phyloP scores from a whole-genome alignment of 2,113 vertebrate species.

The Ptychochromis oligacanthus region DNA sequence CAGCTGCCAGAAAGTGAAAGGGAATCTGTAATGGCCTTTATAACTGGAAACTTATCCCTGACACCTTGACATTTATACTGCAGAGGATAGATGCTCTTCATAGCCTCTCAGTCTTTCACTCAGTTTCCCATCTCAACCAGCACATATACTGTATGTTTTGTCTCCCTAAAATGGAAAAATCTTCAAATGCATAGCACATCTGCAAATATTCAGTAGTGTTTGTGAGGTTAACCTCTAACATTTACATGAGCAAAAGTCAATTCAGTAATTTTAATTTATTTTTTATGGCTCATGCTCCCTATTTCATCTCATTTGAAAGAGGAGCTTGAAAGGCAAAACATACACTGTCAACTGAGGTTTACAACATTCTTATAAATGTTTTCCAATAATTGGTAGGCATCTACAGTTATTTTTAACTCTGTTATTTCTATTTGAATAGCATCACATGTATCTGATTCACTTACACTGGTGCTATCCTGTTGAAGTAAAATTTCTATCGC shows the following conservation, averaged over 20 bases:
- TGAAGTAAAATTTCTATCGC: background rate
- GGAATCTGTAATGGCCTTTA: constrained; percentile 49
- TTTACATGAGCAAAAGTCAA: constrained; percentile 36
- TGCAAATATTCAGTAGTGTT: constrained; percentile 34
- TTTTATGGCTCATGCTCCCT: constrained; percentile 19
- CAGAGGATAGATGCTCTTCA: constrained; percentile 15
- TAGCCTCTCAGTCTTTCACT: constrained; percentile 13
- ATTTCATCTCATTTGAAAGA: constrained; percentile 8
- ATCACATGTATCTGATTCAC: background rate
- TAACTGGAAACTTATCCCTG: constrained; percentile 42
- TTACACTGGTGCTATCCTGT: background rate
- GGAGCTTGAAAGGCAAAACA: background rate
- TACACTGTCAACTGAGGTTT: background rate
- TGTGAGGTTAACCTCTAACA: constrained; percentile 42
- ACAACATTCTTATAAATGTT: background rate
- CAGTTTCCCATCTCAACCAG: background rate
- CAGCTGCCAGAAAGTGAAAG: constrained; percentile 49
- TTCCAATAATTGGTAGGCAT: background rate
- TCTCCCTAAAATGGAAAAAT: background rate
- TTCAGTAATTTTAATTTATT: background rate
- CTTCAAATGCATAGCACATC: background rate
- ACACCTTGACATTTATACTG: constrained; percentile 49
- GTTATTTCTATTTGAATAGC: background rate
- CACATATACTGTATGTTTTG: constrained; percentile 17
- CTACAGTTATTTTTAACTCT: background rate